These are phyloP conservation scores for Bucorvus abyssinicus DNA, from an alignment of 2,797 vertebrate genomes.

Conservation along the genomic window DNA sequence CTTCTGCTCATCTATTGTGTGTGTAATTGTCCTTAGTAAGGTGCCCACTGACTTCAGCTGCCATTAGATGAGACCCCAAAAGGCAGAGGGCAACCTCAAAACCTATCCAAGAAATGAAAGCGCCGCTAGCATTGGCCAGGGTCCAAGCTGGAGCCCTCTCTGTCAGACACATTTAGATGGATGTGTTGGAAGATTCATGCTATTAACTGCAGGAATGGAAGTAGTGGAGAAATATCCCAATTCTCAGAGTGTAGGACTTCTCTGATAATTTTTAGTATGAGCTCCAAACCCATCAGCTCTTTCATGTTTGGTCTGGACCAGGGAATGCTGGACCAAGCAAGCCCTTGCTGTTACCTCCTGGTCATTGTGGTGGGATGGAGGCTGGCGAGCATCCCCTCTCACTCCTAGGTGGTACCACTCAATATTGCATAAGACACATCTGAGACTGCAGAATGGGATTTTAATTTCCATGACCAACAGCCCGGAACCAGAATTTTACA, in stretches of 20 bases:
- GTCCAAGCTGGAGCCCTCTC: neutral
- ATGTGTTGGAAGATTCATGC: neutral
- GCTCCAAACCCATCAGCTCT: neutral
- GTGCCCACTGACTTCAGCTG: neutral
- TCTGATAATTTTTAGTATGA: neutral
- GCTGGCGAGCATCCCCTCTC: neutral
- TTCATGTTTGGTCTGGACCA: neutral
- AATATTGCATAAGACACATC: neutral
- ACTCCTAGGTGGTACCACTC: neutral
- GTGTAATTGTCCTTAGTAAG: neutral
- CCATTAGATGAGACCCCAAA: neutral
- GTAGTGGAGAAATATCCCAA: neutral
- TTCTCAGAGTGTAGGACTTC: neutral
- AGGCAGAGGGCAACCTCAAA: neutral
- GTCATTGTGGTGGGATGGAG: neutral
- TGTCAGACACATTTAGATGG: neutral
- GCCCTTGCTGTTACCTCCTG: neutral
- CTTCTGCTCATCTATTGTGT: neutral
- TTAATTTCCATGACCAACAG: neutral
- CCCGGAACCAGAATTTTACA: neutral
- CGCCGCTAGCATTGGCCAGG: fast-evolving
- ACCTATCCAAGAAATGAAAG: neutral
- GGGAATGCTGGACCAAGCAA: neutral
- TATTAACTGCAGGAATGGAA: neutral
- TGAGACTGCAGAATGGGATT: neutral